Evolutionary conservation across 2,888 invertebrate genomes (phyloP), one percentile per base, ranked within the genome.

Genomic region (Cactoblastis cactorum): DNA sequence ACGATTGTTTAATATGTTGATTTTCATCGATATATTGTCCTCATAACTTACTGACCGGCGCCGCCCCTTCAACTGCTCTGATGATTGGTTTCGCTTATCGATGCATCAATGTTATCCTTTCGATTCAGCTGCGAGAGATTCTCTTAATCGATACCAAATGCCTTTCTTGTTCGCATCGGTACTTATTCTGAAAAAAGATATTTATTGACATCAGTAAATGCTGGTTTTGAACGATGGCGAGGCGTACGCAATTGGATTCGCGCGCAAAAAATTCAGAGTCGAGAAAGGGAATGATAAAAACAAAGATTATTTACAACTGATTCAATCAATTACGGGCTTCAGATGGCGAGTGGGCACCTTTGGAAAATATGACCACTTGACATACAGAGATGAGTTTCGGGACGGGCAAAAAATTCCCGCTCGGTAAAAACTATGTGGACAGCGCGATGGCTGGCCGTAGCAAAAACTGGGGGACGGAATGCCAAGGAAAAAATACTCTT

Each of bases 281-380:
- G 37, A 47, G 33, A 35, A 51, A 47, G 51, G 49, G 33, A 56
- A 49, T 49, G 53, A 67, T 67, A 77, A 74, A 80, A 74, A 75
- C 72, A 67, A 73, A 66, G 71, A 69, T 75, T 79, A 77, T 77
- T 78, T 79, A 77, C 75, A 77, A 71, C 61, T 76, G 73, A 80
- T 80, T 77, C 80, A 77, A 84, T 86, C 87, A 87, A 87, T 87
- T 87, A 85, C 79, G 65, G 62, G 65, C 68, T 75, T 77, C 74
- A 69, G 71, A 50, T 52, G 67, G 70, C 6, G 15, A 43, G 43
- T 43, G 28, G 68, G 58, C 60, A 69, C 70, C 74, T 73, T 71
- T 76, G 71, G 73, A 82, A 84, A 85, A 76, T 85, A 84, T 78
- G 78, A 78, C 68, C 74, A 76, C 78, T 83, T 77, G 81, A 77